Base-by-base conservation (phyloP, 53 echinoderm and acorn worm species). In the Glandiceps talaboti region DNA sequence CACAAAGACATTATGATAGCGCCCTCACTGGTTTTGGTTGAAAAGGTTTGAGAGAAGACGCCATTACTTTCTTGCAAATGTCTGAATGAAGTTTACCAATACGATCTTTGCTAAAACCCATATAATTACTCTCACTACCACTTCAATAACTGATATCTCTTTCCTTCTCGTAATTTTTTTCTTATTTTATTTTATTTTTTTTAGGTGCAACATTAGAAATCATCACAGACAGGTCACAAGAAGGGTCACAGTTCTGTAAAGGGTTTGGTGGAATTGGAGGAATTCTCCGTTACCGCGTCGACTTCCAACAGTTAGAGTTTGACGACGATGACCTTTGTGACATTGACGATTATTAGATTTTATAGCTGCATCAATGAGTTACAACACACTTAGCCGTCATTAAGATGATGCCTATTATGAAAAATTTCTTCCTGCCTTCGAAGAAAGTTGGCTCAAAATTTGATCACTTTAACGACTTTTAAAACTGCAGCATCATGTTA, bases 161-260 rank as follows among this genome's bases (percentile, higher is more conserved):
- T n/a, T n/a, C n/a, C n/a, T n/a, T n/a, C n/a, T n/a, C n/a, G n/a
- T n/a, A n/a, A n/a, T n/a, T n/a, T n/a, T n/a, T n/a, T n/a, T n/a
- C n/a, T n/a, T n/a, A n/a, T n/a, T n/a, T n/a, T n/a, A n/a, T n/a
- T 75, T 75, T 80, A 14, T 27, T 77, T 27, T 74, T 31, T 30
- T 1, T 80, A 99, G 99, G 99, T 79, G 93, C 99, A 75, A 99
- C 99, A 1, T 82, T 99, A 27, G 99, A 99, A 82, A 99, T 99
- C 77, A 99, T 99, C 85, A 99, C 99, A n/a, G 99, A 99, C 82
- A 83, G 99, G 64, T 99, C 99, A 26, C 99, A 99, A 86, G 99
- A 99, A 79, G 99, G 99, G 30, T 99, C 99, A 25, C 99, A 99
- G 79, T 99, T 99, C 85, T 99, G 99, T 82, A 93, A 93, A 85